Conservation (phyloP, 2,888 invertebrate species). For the Cataglyphis livida region DNA sequence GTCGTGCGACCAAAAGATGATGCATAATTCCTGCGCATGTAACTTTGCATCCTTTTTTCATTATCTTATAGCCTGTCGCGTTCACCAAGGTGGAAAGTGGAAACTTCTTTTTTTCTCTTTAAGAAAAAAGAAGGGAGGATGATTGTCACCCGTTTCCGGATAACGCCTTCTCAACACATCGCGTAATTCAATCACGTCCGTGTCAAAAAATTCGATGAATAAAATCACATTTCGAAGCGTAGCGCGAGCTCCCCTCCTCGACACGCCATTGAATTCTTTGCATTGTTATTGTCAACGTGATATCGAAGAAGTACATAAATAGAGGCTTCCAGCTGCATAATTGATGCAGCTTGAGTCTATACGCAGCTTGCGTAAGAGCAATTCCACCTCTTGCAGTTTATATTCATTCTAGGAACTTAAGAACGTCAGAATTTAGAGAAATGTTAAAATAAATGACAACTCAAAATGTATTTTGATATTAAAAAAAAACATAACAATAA, state of each 20-base stretch:
- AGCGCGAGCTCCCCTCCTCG: too few relatives aligned
- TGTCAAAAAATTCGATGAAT: neutral
- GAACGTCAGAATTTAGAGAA: neutral
- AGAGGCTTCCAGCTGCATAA: conserved; percentile 8
- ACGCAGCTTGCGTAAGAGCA: conserved; percentile 5
- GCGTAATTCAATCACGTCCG: neutral
- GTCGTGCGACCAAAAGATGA: conserved; percentile 20
- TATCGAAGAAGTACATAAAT: neutral
- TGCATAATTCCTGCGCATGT: conserved; percentile 31
- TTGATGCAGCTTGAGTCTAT: neutral
- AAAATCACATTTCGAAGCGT: neutral
- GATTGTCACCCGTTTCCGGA: neutral
- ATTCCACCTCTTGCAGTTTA: neutral
- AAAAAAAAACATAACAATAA: neutral
- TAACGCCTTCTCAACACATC: neutral
- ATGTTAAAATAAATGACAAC: neutral
- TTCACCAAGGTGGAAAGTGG: neutral
- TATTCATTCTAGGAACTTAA: neutral
- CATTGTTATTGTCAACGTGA: neutral
- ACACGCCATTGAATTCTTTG: conserved; percentile 1
- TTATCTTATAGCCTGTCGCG: conserved; percentile 44
- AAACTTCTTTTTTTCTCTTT: neutral
- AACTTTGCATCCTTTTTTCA: conserved; percentile 29
- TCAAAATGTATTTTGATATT: neutral
- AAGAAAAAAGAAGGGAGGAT: neutral